phyloP scores from a whole-genome alignment of 1,140 invertebrate species.

The Plectus sambesii region DNA sequence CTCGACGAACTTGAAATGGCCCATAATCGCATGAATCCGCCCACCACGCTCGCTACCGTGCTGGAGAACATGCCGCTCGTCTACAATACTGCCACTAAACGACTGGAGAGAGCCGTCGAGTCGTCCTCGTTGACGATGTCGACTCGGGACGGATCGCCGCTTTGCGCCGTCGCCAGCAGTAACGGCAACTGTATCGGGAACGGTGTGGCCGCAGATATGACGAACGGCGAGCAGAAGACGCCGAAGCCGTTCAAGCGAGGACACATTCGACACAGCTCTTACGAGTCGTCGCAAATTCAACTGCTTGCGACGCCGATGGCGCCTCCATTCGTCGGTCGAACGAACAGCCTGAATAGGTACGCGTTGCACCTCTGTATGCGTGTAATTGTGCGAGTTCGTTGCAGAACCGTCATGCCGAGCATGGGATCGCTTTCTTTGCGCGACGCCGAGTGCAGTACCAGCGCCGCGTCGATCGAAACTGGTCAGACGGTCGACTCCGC shows the following conservation, averaged over 20 bases:
- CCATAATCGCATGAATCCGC: too few relatives aligned
- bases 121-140: constrained; percentile 1
- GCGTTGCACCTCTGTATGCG: constrained; percentile 2
- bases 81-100: constrained; percentile 21
- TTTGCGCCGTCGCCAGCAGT: not conserved
- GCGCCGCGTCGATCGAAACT: not conserved
- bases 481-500: not conserved
- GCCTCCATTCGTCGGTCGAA: constrained; percentile 13
- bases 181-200: constrained; percentile 3
- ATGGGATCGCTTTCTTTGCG: not conserved
- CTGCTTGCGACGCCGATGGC: constrained; percentile 16
- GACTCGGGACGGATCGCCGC: constrained; percentile 1
- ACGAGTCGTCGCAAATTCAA: constrained; percentile 22
- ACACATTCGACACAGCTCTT: constrained; percentile 22
- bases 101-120: constrained; percentile 15
- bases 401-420: constrained; percentile 7
- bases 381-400: not conserved
- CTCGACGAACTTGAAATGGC: too few relatives aligned
- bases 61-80: constrained; percentile 21
- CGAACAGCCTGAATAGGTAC: constrained; percentile 12
- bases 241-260: constrained; percentile 17
- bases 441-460: not conserved
- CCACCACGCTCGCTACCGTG: constrained; percentile 19
- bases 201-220: not conserved
- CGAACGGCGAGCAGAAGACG: constrained; percentile 4